Conservation (phyloP, 2,888 invertebrate genomes). For the Germaria angustata region DNA sequence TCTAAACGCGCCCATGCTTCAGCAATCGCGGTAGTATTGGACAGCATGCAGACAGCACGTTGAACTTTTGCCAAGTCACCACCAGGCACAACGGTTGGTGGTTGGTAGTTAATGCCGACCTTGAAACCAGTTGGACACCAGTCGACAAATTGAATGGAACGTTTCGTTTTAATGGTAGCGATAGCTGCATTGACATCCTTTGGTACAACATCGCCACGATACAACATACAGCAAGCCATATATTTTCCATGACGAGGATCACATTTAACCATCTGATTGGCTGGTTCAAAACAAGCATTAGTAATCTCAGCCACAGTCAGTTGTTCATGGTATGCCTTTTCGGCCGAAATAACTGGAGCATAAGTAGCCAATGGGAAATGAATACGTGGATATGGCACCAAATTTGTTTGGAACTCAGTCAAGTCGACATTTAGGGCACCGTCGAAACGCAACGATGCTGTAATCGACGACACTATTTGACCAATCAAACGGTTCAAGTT, state of each 20-base stretch:
- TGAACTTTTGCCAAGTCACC: slow-evolving; percentile 96
- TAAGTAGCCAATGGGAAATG: slow-evolving; percentile 96
- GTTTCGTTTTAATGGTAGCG: slow-evolving; percentile 96
- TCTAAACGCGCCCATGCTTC: slow-evolving; percentile 97
- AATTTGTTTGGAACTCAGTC: slow-evolving; percentile 95
- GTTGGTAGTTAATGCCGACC: slow-evolving; percentile 94
- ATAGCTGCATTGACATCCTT: slow-evolving; percentile 96
- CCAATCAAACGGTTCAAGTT: slow-evolving; percentile 93
- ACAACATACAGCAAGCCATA: slow-evolving; percentile 97
- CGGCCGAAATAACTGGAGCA: slow-evolving; percentile 94
- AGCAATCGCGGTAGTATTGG: slow-evolving; percentile 97
- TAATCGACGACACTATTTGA: slow-evolving; percentile 95
- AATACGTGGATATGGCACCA: slow-evolving; percentile 96
- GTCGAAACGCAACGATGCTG: slow-evolving; percentile 94
- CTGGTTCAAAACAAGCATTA: slow-evolving; percentile 96
- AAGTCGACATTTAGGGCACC: slow-evolving; percentile 95
- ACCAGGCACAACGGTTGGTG: slow-evolving; percentile 93
- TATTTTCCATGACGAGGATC: slow-evolving; percentile 95
- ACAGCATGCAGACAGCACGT: slow-evolving; percentile 97
- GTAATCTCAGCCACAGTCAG: slow-evolving; percentile 95
- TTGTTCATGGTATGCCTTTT: slow-evolving; percentile 96
- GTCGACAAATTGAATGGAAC: slow-evolving; percentile 93
- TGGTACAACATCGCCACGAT: slow-evolving; percentile 95
- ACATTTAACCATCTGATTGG: slow-evolving; percentile 96
- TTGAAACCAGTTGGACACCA: slow-evolving; percentile 93